Evolutionary conservation across 1,140 invertebrate species (phyloP), one percentile per base, ranked within the genome.

Genomic region (Heliconius melpomene): DNA sequence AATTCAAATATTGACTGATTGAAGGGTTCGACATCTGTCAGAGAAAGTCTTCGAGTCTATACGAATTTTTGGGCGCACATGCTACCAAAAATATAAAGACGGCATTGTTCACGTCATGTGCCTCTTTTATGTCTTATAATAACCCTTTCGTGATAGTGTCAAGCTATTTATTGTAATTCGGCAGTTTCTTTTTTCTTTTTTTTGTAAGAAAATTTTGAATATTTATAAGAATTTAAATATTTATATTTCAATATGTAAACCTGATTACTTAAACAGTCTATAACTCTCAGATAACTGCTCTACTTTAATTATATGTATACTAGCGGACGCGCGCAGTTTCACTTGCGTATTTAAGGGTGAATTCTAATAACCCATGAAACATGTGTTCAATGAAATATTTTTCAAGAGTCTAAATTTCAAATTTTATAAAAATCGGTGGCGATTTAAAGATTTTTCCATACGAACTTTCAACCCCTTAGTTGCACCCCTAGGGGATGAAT

Each of bases 1-100:
- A 87, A 90, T 92, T 90, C 91, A 93, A 93, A 93, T 92, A 93
- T 91, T 91, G 91, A 90, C 89, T 92, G 91, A 93, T 93, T 93
- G 90, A 93, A 92, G 91, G 91, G 90, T 92, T 89, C 84, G 78
- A 88, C 91, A 93, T 92, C 90, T 93, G 91, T 90, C 89, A 85
- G 79, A 87, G 90, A 91, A 91, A 90, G 90, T 84, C 84, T 85
- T 26, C 20, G 20, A 20, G 1, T 26, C 60, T 66, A 66, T 66
- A 66, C 9, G 81, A 72, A 84, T 82, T 87, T 91, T 88, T 82
- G 85, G 87, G 84, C 86, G 89, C 91, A 92, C 91, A 88, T 93
- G 89, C 82, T 74, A 72, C 77, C 72, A 82, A 82, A 84, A 85
- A 29, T 66, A 66, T 66, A 66, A 66, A 66, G 60, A 66, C 54